Evolutionary conservation across 2,113 vertebrate genomes (phyloP), one percentile per base, ranked within the genome.

Genomic region (Ariopsis seemanni): DNA sequence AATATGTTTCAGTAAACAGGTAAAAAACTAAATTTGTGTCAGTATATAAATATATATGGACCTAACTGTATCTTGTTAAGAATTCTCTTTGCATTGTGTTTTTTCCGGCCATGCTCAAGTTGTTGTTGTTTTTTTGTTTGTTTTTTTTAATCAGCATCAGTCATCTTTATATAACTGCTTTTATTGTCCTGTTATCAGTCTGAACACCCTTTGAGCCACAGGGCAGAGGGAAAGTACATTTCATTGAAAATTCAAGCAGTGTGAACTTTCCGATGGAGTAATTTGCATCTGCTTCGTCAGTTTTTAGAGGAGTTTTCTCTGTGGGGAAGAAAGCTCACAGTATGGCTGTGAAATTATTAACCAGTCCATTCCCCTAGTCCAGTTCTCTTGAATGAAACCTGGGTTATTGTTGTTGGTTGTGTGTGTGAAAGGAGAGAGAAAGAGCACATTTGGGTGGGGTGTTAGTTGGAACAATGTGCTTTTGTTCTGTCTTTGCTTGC

Each of bases 401-500:
- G 52, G 4, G 30, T 53, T 75, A 71, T 67, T 80, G 10, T 22
- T 72, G 14, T 27, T 30, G 25, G 17, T 2, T 67, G 48, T 65
- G 10, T 79, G 42, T 79, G 74, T 65, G 84, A 30, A n/a, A 80
- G 60, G 82, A 5, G 62, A 17, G 60, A 50, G 63, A 17, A 25
- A 17, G 48, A 65, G 81, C 10, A 25, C 83, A 42, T 52, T 25
- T 83, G 17, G 69, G 48, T 82, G 75, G 71, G 88, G 20, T 84
- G 86, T 57, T 84, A 53, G 84, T 53, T 77, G 60, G 42, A 75
- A 81, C 50, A 74, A 72, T 83, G 52, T 80, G 27, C 87, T 82
- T 89, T 90, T 90, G 89, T 90, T 86, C 42, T 50, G 62, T 52
- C 67, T 22, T 79, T 74, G 57, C 75, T 60, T 82, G 25, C 80